A percentile compares a stretch with the other conserved stretches of the same genome.
Evolutionary conservation across 2,888 invertebrate species (phyloP).

Genomic region (Sepioteuthis lessoniana): DNA sequence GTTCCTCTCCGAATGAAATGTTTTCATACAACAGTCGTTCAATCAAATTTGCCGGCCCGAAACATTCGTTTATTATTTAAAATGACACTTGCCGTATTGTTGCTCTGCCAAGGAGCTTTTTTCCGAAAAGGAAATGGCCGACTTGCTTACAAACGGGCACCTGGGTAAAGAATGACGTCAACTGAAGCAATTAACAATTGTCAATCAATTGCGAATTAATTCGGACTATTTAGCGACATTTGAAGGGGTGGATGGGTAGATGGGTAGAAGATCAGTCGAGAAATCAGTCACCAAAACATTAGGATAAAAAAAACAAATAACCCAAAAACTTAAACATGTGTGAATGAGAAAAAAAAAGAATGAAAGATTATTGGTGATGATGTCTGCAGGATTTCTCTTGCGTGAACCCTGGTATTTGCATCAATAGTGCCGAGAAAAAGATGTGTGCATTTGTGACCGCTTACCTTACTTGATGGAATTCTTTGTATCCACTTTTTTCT

Average conservation of each 20-base stretch:
- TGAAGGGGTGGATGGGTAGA: neutral
- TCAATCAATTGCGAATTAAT: constrained; percentile 54
- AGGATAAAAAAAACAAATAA: too few species aligned
- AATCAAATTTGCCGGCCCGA: neutral
- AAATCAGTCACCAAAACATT: too few species aligned
- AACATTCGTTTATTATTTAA: neutral
- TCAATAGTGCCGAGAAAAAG: too few species aligned
- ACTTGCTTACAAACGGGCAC: neutral
- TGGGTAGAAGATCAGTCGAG: too few species aligned
- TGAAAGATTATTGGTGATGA: too few species aligned
- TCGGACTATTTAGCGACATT: neutral
- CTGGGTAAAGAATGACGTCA: neutral
- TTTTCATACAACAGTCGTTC: neutral
- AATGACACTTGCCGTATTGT: neutral
- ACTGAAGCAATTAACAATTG: constrained; percentile 50
- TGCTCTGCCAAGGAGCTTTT: neutral
- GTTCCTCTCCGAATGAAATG: neutral
- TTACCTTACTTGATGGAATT: too few species aligned
- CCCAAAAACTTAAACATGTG: too few species aligned
- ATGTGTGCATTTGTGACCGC: too few species aligned
- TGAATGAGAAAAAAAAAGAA: too few species aligned
- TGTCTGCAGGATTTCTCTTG: too few species aligned
- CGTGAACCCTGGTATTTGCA: too few species aligned
- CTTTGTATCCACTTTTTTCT: too few species aligned
- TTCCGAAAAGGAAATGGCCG: neutral